Base-by-base conservation (phyloP, 2,888 invertebrate genomes). In the Pachymerium ferrugineum region DNA sequence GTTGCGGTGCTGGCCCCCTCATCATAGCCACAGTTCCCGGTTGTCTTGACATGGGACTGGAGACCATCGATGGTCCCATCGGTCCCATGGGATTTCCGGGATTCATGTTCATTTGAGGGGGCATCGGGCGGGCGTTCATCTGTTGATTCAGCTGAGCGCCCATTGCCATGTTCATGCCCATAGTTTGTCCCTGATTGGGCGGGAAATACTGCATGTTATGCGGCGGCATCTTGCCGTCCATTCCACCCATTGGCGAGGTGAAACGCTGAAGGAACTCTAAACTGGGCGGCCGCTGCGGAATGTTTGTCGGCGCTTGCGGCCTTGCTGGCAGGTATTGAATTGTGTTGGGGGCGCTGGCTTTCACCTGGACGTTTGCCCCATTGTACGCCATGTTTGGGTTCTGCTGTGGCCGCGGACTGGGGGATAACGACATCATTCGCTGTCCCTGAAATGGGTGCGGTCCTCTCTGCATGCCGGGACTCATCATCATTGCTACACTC, bases 271-370 rank as follows among this genome's bases (percentile, higher is more conserved):
- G 85, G 84, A 95, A 95, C 80, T 95, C 94, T 77, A 95, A 85
- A 83, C 93, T 92, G 47, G 94, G 94, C 4, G 94, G 93, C 10
- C 91, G 90, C 67, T 93, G 85, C 0, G 90, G 90, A 73, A 87
- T 88, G 31, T 86, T 85, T 73, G 79, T 78, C 73, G 82, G 80
- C 72, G 81, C 89, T 81, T 94, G 94, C n/a, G 96, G 93, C 84
- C 95, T 88, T 72, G 95, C 93, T 25, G 97, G 97, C 83, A 97
- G 88, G 86, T 97, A 97, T 86, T 97, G 97, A 81, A 97, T 97
- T 38, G 97, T 97, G 84, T 97, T 97, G 0, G 97, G 97, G 12
- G 97, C 95, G 83, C 93, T 95, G 10, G 97, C 92, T 84, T 97
- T 97, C 29, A 97, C 95, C 84, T 94, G 93, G 73, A 85, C 82